phyloP scores from a whole-genome alignment of 2,113 vertebrate genomes.

The Protomyctophum bolini region DNA sequence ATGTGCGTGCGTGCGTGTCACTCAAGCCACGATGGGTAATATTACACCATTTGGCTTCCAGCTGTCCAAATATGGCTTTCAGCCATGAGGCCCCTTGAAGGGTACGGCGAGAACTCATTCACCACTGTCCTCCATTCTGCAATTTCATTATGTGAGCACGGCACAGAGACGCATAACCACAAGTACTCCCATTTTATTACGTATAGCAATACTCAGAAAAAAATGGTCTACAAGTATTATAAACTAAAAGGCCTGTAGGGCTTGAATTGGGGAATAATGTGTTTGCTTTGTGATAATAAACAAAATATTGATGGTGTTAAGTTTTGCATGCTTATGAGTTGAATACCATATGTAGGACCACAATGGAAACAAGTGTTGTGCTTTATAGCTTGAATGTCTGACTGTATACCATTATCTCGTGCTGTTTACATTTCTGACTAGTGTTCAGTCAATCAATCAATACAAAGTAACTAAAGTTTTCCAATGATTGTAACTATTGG shows the following conservation, averaged over 20 bases:
- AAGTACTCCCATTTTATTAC: slow-evolving; percentile 10
- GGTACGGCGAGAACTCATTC: slow-evolving; percentile 23
- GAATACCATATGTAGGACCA: too few species aligned
- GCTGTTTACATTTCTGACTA: too few species aligned
- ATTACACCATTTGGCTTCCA: slow-evolving; percentile 53
- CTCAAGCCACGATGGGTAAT: slow-evolving; percentile 54
- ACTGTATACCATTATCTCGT: too few species aligned
- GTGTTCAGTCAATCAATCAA: too few species aligned
- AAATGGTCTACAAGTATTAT: slow-evolving; percentile 30
- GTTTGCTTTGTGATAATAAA: too few species aligned
- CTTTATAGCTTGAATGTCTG: too few species aligned
- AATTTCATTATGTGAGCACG: slow-evolving; percentile 43
- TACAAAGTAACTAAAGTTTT: too few species aligned
- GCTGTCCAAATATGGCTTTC: slow-evolving; percentile 57
- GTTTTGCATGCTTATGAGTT: too few species aligned
- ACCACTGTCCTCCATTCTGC: slow-evolving; percentile 36
- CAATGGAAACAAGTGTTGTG: background rate
- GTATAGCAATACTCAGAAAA: slow-evolving; percentile 21
- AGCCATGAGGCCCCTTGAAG: slow-evolving; percentile 35
- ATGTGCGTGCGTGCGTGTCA: slow-evolving; percentile 34
- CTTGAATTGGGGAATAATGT: slow-evolving; percentile 6
- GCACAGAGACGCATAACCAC: slow-evolving; percentile 25
- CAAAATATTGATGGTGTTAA: too few species aligned
- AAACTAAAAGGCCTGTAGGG: background rate
- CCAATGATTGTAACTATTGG: too few species aligned